Evolutionary conservation across 2,797 vertebrate species (phyloP).

Genomic region (Enteromius mattozi): DNA sequence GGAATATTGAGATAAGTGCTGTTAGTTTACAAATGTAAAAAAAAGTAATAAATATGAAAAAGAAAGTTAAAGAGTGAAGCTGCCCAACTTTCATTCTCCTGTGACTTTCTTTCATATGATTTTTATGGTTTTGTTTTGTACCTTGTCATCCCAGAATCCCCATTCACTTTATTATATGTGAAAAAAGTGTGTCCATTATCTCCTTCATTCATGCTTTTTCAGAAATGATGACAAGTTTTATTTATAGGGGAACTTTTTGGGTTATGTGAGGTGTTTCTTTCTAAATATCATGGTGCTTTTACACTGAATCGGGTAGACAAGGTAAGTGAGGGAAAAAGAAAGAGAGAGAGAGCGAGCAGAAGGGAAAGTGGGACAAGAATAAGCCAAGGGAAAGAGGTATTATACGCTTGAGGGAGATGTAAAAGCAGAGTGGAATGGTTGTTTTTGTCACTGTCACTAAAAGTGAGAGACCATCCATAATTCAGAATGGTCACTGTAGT

Average conservation of each 20-base stretch:
- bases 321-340: conserved; percentile 8
- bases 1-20: conserved; percentile 3
- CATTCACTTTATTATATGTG: neutral
- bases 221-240: neutral
- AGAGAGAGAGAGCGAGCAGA: neutral
- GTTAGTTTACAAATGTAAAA: neutral
- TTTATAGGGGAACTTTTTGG: neutral
- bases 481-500: conserved; percentile 48
- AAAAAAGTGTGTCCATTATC: neutral
- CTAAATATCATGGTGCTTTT: conserved; percentile 15
- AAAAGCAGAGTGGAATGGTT: conserved; percentile 34
- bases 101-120: neutral
- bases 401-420: conserved; percentile 39
- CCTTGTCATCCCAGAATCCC: neutral
- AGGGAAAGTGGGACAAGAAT: conserved; percentile 31
- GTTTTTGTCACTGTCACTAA: conserved; percentile 51
- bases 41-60: neutral
- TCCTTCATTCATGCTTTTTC: neutral
- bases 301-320: conserved; percentile 24
- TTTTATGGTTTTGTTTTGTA: neutral
- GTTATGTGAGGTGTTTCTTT: conserved; percentile 25
- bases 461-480: conserved; percentile 60
- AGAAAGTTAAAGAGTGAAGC: neutral
- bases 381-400: conserved; percentile 16
- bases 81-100: neutral